Evolutionary conservation across 2,888 invertebrate species (phyloP), one percentile per base, ranked within the genome.

Genomic region (Alitta virens): DNA sequence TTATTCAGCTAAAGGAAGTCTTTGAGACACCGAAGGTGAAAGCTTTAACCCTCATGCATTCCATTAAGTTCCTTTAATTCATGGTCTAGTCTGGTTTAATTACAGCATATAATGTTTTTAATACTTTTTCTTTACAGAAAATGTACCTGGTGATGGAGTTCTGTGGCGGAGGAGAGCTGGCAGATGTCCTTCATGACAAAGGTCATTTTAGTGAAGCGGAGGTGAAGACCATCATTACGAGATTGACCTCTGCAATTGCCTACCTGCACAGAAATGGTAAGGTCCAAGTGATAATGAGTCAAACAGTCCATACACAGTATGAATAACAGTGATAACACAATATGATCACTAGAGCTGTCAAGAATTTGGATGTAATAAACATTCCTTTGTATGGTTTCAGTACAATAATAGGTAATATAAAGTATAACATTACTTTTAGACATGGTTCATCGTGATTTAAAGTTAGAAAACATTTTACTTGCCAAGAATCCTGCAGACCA

Each of bases 141-240:
- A 85, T 86, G 74, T 87, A 84, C 74, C 76, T 87, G 68, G 81
- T 87, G 14, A 82, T 86, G 75, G 86, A 86, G 75, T 74, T 83
- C 50, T 86, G 86, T 74, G 75, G 78, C 23, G 78, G 78, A 2
- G 84, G 83, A 23, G 85, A 85, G 67, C 75, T 87, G 62, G 81
- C 80, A 1, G 78, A 82, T 63, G 72, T 81, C 21, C 82, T 82
- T 42, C 74, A 83, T 56, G 76, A 79, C 57, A 83, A 82, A 25
- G 71, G 71, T 24, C 59, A 60, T 26, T 74, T 80, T 62, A 66
- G 69, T 40, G 81, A 82, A 65, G 60, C 67, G 21, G 78, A 79
- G 33, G 72, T 75, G 18, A 78, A 77, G 65, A 68, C 68, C 25
- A 73, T 82, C 43, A 78, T 82, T 68, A 67, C 65, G 49, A 75